Evolutionary conservation across 35 echinoderm and acorn worm genomes (phyloP).

Genomic region (Ptychodera flava): DNA sequence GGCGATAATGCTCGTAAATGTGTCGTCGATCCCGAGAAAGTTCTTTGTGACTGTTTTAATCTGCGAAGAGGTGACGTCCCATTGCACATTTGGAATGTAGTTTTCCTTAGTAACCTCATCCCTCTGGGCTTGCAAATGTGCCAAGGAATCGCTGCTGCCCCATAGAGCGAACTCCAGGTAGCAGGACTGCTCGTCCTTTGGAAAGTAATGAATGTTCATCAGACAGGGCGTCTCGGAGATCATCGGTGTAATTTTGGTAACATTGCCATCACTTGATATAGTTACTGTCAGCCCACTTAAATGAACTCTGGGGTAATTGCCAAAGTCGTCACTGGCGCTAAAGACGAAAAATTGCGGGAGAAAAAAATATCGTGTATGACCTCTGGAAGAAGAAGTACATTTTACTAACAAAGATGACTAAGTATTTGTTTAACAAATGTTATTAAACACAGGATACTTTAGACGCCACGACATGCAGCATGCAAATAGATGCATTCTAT

Average conservation of each 20-base stretch:
- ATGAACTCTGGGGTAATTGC: no score
- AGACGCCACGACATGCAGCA: no score
- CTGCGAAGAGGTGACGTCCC: background rate
- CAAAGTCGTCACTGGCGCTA: no score
- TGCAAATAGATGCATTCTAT: no score
- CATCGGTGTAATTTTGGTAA: background rate
- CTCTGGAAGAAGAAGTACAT: no score
- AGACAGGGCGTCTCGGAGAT: background rate
- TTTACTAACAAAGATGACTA: no score
- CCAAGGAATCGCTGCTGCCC: background rate
- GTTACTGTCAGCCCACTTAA: no score
- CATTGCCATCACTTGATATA: background rate
- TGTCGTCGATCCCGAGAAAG: background rate
- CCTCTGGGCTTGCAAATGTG: background rate
- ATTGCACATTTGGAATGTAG: background rate
- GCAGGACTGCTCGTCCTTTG: background rate
- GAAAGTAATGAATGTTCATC: background rate
- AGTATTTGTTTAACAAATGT: no score
- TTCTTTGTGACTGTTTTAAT: background rate
- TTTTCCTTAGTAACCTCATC: background rate
- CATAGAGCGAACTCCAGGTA: background rate
- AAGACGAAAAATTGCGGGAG: no score
- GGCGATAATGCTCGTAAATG: background rate
- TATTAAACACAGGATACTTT: no score
- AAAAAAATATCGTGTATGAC: no score